Base-by-base conservation (phyloP, 2,113 vertebrate genomes). In the Loxodonta africana region DNA sequence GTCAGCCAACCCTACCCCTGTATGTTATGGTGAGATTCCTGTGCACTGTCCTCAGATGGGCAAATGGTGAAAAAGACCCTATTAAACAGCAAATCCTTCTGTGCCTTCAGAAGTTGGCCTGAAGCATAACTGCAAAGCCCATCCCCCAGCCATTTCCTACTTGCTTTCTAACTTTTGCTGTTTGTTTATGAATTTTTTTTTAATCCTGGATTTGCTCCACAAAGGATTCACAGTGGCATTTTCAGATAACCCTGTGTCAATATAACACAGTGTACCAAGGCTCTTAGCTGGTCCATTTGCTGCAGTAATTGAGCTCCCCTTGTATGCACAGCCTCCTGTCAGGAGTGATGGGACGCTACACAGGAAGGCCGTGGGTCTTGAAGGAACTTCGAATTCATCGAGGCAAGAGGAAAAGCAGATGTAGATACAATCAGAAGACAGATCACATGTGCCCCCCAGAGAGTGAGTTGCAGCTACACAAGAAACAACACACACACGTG, bases 351-450 rank as follows among this genome's bases (percentile, higher is more conserved):
- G 44, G 26, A 12, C 71, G 44, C 51, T 57, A 53, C 77, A 28
- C 30, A 10, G 46, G 85, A 84, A 88, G 86, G 3, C 14, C 12
- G 33, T 10, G 80, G 33, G 48, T 78, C 88, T 89, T 23, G 14
- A 71, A 94, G 81, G 89, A 91, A 80, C 1, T 67, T 90, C 69
- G 41, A 9, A 15, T 28, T 93, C 67, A 88, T 41, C 20, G n/a
- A 73, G 87, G 30, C 21, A 37, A 85, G 77, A 60, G 33, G 77
- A 53, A 84, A 88, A 78, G 53, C 44, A 88, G 78, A 28, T 28
- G 2, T 4, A 67, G 77, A 65, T 46, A 23, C 48, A 73, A 88
- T 9, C 46, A 10, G 10, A 69, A 30, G 57, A 53, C 28, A 18
- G 57, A 77, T 46, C 46, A 26, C 83, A 53, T 21, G 23, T 17